Conservation (phyloP, 2,797 vertebrate species). For the Tokudaia tokunoshimensis region DNA sequence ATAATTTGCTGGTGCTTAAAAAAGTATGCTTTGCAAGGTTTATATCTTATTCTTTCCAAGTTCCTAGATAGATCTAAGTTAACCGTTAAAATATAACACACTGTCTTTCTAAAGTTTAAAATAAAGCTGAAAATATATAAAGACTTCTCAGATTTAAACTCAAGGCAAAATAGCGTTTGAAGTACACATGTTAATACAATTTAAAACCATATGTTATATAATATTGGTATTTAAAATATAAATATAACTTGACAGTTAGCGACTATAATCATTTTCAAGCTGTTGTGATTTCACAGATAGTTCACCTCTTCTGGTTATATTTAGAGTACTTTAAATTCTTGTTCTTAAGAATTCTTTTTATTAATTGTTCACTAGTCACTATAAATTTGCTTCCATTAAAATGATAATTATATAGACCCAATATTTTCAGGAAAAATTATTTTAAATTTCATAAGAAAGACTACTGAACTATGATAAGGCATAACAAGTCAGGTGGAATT, state of each 20-base stretch:
- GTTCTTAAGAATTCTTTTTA: neutral
- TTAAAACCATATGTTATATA: conserved; percentile 20
- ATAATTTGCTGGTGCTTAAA: conserved; percentile 66
- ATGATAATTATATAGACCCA: neutral
- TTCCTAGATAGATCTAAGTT: conserved; percentile 68
- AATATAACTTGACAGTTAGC: conserved; percentile 30
- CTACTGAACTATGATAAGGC: neutral
- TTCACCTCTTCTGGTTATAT: neutral
- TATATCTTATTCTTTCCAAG: conserved; percentile 68
- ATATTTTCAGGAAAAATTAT: neutral
- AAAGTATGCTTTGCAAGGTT: conserved; percentile 56
- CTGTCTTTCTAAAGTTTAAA: conserved; percentile 51
- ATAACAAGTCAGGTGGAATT: neutral
- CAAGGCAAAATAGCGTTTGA: conserved; percentile 38
- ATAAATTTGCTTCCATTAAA: conserved; percentile 1
- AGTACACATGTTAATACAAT: neutral
- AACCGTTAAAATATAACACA: conserved; percentile 54
- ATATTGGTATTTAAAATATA: conserved; percentile 53
- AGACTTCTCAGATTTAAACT: neutral
- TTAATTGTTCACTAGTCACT: neutral
- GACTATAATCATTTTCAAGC: neutral
- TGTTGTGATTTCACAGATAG: neutral
- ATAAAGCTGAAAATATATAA: conserved; percentile 32
- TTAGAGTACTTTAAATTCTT: conserved; percentile 26
- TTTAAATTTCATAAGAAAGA: neutral